Conservation (phyloP, 2,113 vertebrate genomes). For the Willisornis vidua region DNA sequence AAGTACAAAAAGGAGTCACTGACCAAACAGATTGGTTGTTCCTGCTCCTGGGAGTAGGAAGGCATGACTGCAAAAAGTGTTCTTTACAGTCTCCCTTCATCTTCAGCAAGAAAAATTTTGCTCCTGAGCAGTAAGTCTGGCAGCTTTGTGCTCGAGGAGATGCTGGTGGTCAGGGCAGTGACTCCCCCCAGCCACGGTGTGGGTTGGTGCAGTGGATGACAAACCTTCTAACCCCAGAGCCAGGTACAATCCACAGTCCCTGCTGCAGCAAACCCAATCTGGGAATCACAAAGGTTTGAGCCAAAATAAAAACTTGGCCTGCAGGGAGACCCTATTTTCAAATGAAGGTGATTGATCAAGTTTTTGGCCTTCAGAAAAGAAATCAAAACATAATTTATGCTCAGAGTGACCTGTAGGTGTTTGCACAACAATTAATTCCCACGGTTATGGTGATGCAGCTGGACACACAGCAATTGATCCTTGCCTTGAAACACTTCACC, state of each 20-base stretch:
- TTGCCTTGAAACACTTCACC: constrained; percentile 11
- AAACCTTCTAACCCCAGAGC: not conserved
- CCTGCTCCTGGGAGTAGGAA: not conserved
- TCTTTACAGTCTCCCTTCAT: not conserved
- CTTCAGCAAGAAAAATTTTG: not conserved
- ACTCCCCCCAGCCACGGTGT: not conserved
- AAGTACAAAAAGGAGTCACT: not conserved
- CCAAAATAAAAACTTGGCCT: not conserved
- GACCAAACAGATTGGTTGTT: not conserved
- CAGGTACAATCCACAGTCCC: not conserved
- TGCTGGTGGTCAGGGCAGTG: rapidly evolving
- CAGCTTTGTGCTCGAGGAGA: not conserved
- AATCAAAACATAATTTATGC: not conserved
- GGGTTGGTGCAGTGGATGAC: not conserved
- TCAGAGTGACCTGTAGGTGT: constrained; percentile 13
- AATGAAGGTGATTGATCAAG: constrained; percentile 17
- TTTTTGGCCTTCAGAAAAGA: constrained; percentile 20
- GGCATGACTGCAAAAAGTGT: not conserved
- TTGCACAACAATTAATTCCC: constrained; percentile 16
- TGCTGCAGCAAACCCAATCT: not conserved
- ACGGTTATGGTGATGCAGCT: not conserved
- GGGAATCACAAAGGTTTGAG: not conserved
- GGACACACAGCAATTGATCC: not conserved
- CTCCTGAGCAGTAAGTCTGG: too few relatives aligned
- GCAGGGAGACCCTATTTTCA: not conserved